phyloP scores from a whole-genome alignment of 2,888 invertebrate genomes.

The Caenorhabditis virilis region DNA sequence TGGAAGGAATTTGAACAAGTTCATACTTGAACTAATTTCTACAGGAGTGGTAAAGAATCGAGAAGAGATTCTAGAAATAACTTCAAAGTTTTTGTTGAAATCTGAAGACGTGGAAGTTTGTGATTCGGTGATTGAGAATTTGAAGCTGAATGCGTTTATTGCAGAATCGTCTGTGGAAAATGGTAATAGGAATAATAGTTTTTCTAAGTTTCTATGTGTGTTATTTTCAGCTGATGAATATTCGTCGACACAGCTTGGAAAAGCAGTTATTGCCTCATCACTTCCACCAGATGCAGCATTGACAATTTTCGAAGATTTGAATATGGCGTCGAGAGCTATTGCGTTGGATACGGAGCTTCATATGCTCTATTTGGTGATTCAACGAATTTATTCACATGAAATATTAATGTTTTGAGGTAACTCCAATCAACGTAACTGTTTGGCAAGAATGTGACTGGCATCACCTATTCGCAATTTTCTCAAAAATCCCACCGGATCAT shows the following conservation, averaged over 20 bases:
- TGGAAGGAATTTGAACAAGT: not conserved
- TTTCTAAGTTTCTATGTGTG: too few species aligned
- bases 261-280: constrained; percentile 88
- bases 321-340: constrained; percentile 85
- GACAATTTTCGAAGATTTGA: constrained; percentile 84
- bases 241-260: constrained; percentile 81
- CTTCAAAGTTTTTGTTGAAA: not conserved
- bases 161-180: not conserved
- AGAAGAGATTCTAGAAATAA: not conserved
- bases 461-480: constrained; percentile 79
- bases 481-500: constrained; percentile 79
- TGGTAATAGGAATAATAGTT: not conserved
- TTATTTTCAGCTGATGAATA: not conserved
- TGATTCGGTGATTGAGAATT: not conserved
- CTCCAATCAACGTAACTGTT: constrained; percentile 86
- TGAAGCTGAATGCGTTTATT: not conserved
- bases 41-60: not conserved
- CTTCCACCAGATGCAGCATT: constrained; percentile 93
- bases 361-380: constrained; percentile 83
- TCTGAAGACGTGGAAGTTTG: not conserved
- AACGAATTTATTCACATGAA: not conserved
- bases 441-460: constrained; percentile 77
- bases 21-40: not conserved
- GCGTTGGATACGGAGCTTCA: constrained; percentile 93
- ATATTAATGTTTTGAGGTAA: constrained; percentile 72